Evolutionary conservation across 2,888 invertebrate genomes (phyloP).

Genomic region (Alcis repandata): DNA sequence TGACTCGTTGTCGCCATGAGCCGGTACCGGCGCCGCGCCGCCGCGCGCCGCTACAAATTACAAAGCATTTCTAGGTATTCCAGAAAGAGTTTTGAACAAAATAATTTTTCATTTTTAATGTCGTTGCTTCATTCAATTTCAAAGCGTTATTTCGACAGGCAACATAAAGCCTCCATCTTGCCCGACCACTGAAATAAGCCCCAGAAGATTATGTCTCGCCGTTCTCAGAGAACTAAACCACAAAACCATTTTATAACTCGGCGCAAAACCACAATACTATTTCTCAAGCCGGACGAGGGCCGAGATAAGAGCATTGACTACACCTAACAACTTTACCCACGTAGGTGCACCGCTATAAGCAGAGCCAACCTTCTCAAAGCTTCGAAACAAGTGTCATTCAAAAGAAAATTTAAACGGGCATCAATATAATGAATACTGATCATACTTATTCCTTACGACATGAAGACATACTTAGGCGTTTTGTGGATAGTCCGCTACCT

Average conservation of each 20-base stretch:
- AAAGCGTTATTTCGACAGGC: neutral
- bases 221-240: conserved; percentile 4
- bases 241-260: conserved; percentile 10
- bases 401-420: no score
- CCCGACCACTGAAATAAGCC: conserved; percentile 4
- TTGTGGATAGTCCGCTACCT: no score
- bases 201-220: conserved; percentile 11
- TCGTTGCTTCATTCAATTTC: neutral
- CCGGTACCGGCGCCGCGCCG: no score
- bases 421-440: no score
- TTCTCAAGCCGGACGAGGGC: conserved; percentile 2
- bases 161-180: conserved; percentile 5
- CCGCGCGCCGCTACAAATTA: no score
- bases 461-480: no score
- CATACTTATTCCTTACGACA: no score
- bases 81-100: neutral
- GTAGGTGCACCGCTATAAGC: neutral
- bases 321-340: neutral
- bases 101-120: neutral
- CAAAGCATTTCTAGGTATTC: no score
- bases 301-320: neutral
- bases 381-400: neutral
- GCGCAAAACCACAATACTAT: conserved; percentile 11
- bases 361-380: neutral
- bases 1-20: no score